Conservation (phyloP, 2,113 vertebrate species). For the Pedetes capensis region DNA sequence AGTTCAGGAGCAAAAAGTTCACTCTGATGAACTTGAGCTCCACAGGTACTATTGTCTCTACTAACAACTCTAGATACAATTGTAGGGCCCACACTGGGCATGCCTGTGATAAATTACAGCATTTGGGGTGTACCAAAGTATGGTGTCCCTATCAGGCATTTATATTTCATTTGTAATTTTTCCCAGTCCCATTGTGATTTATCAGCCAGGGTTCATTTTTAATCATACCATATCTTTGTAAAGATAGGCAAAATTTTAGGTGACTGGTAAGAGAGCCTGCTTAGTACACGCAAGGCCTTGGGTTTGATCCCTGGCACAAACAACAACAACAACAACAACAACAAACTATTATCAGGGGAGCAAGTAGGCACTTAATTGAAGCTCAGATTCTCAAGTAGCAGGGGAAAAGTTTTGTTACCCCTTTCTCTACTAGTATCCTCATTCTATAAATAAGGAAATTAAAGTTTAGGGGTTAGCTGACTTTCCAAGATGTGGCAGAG, state of each 20-base stretch:
- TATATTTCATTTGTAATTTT: neutral
- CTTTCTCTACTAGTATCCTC: neutral
- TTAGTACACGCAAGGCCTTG: neutral
- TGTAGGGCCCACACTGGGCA: neutral
- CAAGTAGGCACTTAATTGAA: slow-evolving; percentile 6
- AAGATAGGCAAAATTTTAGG: too few species aligned
- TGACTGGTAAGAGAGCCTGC: neutral
- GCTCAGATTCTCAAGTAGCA: slow-evolving; percentile 12
- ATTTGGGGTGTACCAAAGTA: neutral
- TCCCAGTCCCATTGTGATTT: neutral
- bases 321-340: too few species aligned
- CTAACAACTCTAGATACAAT: too few species aligned
- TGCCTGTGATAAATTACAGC: neutral
- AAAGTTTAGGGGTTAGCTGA: slow-evolving; percentile 26
- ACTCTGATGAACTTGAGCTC: neutral
- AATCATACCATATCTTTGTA: too few species aligned
- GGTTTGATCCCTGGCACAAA: too few species aligned
- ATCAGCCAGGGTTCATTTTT: neutral
- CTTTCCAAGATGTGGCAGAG: neutral
- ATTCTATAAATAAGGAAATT: too few species aligned
- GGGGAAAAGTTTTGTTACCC: neutral
- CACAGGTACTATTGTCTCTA: neutral
- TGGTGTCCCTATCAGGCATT: neutral
- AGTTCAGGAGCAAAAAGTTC: neutral
- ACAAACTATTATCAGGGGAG: too few species aligned